Conservation (phyloP, 2,113 vertebrate genomes). For the Campylomormyrus numenius region DNA sequence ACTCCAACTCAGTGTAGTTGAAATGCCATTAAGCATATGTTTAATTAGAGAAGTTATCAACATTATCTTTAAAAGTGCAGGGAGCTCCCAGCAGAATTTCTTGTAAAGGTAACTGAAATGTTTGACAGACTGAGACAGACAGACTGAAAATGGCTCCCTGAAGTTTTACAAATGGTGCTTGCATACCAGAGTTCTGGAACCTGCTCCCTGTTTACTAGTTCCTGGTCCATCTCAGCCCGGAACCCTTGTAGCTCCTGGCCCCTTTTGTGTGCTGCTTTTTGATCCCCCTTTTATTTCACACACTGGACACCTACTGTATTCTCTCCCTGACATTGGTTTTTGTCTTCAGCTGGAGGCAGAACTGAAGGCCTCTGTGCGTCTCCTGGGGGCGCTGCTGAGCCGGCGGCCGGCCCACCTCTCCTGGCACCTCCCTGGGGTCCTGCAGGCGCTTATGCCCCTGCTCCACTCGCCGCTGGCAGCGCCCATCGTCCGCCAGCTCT, state of each 20-base stretch:
- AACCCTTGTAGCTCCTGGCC: neutral
- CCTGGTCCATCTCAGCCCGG: too few relatives aligned
- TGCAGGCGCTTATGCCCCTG: constrained; percentile 77
- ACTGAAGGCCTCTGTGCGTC: constrained; percentile 69
- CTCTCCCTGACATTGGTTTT: constrained; percentile 1
- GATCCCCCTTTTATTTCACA: neutral
- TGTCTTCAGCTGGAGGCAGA: constrained; percentile 72
- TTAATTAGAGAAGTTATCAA: too few relatives aligned
- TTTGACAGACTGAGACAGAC: too few relatives aligned
- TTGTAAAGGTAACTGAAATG: too few relatives aligned
- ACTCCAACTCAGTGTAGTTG: too few relatives aligned
- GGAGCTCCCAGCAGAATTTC: too few relatives aligned
- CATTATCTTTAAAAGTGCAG: too few relatives aligned
- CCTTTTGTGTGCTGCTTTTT: neutral
- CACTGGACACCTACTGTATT: neutral
- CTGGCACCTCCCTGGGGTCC: constrained; percentile 75
- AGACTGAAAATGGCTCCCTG: too few relatives aligned
- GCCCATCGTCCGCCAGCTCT: constrained; percentile 69
- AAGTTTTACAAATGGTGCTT: too few relatives aligned
- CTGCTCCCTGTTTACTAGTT: too few relatives aligned
- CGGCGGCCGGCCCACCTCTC: constrained; percentile 70
- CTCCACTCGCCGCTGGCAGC: constrained; percentile 84
- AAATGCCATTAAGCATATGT: too few relatives aligned
- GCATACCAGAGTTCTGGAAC: too few relatives aligned
- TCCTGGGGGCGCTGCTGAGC: constrained; percentile 68